A percentile compares a stretch with the other conserved stretches of the same genome.
Conservation (phyloP, 2,113 vertebrate species). For the Neotoma lepida region DNA sequence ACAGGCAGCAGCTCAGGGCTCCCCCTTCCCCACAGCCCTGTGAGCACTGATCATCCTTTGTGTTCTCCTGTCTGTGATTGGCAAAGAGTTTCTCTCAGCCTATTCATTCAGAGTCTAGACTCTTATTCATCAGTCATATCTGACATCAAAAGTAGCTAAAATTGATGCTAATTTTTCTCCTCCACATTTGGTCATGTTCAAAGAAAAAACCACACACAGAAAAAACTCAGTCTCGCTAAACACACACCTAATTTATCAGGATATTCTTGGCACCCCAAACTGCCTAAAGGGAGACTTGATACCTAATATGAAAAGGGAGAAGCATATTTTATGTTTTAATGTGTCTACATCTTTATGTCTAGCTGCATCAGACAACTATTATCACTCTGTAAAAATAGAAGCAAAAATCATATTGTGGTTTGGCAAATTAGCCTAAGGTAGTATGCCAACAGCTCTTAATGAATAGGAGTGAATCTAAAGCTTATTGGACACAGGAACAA, state of each 20-base stretch:
- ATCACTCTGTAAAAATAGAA: slow-evolving; percentile 24
- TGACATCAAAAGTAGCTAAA: background rate
- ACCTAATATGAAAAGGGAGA: slow-evolving; percentile 7
- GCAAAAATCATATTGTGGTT: background rate
- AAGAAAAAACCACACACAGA: background rate
- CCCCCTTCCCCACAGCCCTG: background rate
- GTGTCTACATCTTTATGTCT: background rate
- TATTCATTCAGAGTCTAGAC: background rate
- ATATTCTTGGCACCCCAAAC: background rate
- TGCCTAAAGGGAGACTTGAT: background rate
- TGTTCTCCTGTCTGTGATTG: background rate
- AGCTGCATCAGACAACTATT: background rate
- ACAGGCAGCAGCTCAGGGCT: background rate
- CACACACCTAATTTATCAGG: background rate
- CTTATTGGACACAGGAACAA: background rate
- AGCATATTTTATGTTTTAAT: background rate
- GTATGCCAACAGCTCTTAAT: background rate
- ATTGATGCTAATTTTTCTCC: background rate
- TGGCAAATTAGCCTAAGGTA: background rate
- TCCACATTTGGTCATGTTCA: background rate
- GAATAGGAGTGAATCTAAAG: background rate
- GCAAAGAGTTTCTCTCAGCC: background rate
- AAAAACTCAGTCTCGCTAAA: background rate
- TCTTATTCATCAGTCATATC: background rate
- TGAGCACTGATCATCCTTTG: background rate